Evolutionary conservation across 2,888 invertebrate species (phyloP).

Genomic region (Mylabris sibirica): DNA sequence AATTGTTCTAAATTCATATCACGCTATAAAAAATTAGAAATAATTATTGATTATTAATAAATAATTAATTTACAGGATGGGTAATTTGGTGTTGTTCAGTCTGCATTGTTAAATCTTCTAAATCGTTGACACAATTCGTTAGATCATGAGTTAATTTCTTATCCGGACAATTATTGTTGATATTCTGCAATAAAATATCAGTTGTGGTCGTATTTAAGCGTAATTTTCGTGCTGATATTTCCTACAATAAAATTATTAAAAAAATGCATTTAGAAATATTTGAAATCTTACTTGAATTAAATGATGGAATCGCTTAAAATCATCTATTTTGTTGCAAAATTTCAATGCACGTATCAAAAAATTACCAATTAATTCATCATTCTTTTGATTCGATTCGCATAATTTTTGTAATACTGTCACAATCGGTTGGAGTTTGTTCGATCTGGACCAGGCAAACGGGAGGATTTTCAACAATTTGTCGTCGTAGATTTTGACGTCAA

Average conservation of each 20-base stretch:
- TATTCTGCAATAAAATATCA: conserved; percentile 36
- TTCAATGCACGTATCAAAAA: conserved; percentile 64
- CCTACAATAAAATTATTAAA: conserved; percentile 41
- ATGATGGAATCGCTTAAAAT: conserved; percentile 58
- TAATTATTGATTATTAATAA: not conserved
- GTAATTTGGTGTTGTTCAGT: conserved; percentile 56
- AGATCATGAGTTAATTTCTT: conserved; percentile 27
- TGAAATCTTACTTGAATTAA: conserved; percentile 60
- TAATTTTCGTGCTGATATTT: conserved; percentile 41
- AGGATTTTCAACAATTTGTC: conserved; percentile 63
- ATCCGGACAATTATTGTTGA: conserved; percentile 15
- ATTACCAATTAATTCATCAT: conserved; percentile 67
- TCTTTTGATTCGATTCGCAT: conserved; percentile 57
- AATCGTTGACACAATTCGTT: conserved; percentile 30
- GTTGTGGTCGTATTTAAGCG: conserved; percentile 40
- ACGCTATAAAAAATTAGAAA: conserved; percentile 56
- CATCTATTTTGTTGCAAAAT: conserved; percentile 60
- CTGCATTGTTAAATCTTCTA: conserved; percentile 41
- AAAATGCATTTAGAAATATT: not conserved
- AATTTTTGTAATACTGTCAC: conserved; percentile 64
- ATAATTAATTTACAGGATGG: conserved; percentile 61
- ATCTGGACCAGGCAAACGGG: conserved; percentile 62
- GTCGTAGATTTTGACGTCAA: conserved; percentile 64
- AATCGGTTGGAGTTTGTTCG: conserved; percentile 62
- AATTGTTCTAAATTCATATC: conserved; percentile 71